phyloP scores from a whole-genome alignment of 2,888 invertebrate species.

The Agrilus mali region DNA sequence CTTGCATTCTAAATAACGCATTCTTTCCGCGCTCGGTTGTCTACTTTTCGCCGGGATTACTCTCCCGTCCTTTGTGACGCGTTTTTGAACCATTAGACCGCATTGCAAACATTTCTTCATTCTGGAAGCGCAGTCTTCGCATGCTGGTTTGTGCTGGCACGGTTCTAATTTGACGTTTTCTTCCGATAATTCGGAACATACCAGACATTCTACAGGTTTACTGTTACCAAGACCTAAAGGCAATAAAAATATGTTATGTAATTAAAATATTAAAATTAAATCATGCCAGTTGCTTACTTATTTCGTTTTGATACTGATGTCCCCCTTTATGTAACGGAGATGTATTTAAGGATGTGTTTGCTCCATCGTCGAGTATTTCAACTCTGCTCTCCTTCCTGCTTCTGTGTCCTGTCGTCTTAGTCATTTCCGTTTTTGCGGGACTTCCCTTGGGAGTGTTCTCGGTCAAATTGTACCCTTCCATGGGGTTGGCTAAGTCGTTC shows the following conservation, averaged over 20 bases:
- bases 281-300: too few species aligned
- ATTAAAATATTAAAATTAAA: too few species aligned
- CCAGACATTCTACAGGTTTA: conserved; percentile 48
- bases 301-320: conserved; percentile 25
- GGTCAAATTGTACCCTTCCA: conserved; percentile 29
- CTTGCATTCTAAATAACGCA: conserved; percentile 60
- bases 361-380: conserved; percentile 20
- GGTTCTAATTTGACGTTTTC: conserved; percentile 56
- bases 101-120: conserved; percentile 69
- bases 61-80: conserved; percentile 40
- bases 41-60: conserved; percentile 37
- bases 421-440: conserved; percentile 23
- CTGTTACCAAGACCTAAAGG: conserved; percentile 21
- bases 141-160: conserved; percentile 61
- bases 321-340: conserved; percentile 28
- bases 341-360: conserved; percentile 28
- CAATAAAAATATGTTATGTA: background rate
- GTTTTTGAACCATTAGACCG: conserved; percentile 44
- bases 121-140: conserved; percentile 60
- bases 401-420: conserved; percentile 19
- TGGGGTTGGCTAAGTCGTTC: conserved; percentile 20
- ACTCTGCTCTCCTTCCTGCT: conserved; percentile 23
- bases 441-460: conserved; percentile 21
- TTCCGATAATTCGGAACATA: conserved; percentile 56
- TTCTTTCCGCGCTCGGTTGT: conserved; percentile 52